Percentiles rank a stretch among this genome's conserved stretches.
phyloP scores from a whole-genome alignment of 2,113 vertebrate genomes.

The Lepus americanus region DNA sequence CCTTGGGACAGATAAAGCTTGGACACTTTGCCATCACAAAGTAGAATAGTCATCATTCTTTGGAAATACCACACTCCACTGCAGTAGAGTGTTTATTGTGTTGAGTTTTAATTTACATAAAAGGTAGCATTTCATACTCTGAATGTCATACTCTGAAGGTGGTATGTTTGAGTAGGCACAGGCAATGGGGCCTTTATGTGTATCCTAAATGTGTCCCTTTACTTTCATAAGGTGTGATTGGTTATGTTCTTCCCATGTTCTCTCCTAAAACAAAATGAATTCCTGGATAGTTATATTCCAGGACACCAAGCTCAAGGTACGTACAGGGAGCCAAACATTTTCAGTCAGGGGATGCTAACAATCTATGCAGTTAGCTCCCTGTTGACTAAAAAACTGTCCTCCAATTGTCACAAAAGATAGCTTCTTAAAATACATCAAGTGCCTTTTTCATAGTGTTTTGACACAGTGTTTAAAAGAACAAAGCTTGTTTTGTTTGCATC shows the following conservation, averaged over 20 bases:
- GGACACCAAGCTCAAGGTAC: not conserved
- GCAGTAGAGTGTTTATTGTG: not conserved
- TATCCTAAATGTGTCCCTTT: not conserved
- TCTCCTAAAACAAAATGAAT: constrained; percentile 66
- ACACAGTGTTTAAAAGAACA: not conserved
- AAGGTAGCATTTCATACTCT: constrained; percentile 12
- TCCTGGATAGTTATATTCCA: constrained; percentile 57
- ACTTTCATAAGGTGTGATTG: not conserved
- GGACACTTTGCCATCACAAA: constrained; percentile 23
- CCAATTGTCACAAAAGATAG: constrained; percentile 51
- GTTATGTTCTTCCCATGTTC: not conserved
- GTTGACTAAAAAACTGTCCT: constrained; percentile 36
- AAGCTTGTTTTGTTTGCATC: not conserved
- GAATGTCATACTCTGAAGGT: not conserved
- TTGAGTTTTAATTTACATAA: constrained; percentile 53
- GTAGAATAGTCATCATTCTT: not conserved
- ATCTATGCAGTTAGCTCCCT: constrained; percentile 50
- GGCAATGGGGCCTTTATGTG: not conserved
- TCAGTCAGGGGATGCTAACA: constrained; percentile 1
- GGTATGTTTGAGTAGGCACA: not conserved
- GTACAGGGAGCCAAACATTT: constrained; percentile 47
- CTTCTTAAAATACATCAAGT: constrained; percentile 51
- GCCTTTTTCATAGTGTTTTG: not conserved
- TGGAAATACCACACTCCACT: not conserved
- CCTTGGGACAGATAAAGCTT: constrained; percentile 12